Conservation (phyloP, 2,113 vertebrate species). For the Microcebus griseorufus region DNA sequence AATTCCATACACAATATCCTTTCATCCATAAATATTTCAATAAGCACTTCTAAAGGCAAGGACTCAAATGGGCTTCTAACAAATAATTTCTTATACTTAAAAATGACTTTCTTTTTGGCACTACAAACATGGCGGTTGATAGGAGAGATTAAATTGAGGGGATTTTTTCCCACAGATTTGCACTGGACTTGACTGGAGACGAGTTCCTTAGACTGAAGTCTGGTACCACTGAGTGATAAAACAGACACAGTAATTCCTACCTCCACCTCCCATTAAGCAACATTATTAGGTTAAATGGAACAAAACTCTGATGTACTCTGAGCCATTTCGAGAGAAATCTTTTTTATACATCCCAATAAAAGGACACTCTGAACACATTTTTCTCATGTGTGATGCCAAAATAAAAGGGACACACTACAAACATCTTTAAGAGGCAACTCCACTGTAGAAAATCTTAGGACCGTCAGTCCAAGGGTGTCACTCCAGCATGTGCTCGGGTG, state of each 20-base stretch:
- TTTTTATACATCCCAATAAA: neutral
- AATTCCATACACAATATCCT: neutral
- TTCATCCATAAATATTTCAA: neutral
- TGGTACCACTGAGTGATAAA: neutral
- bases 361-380: slow-evolving; percentile 22
- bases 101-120: neutral
- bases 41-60: neutral
- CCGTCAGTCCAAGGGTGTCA: neutral
- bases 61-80: neutral
- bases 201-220: neutral
- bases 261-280: neutral
- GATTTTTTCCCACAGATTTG: neutral
- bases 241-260: neutral
- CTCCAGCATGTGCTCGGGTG: neutral
- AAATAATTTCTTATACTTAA: neutral
- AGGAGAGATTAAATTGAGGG: neutral
- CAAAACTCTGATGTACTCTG: neutral
- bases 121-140: neutral
- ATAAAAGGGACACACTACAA: neutral
- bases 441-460: neutral
- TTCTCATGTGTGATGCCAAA: neutral
- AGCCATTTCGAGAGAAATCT: slow-evolving; percentile 11
- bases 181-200: neutral
- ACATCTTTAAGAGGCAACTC: neutral
- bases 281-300: slow-evolving; percentile 6